Evolutionary conservation across 2,888 invertebrate species (phyloP), one percentile per base, ranked within the genome.

Genomic region (Suillia variegata): DNA sequence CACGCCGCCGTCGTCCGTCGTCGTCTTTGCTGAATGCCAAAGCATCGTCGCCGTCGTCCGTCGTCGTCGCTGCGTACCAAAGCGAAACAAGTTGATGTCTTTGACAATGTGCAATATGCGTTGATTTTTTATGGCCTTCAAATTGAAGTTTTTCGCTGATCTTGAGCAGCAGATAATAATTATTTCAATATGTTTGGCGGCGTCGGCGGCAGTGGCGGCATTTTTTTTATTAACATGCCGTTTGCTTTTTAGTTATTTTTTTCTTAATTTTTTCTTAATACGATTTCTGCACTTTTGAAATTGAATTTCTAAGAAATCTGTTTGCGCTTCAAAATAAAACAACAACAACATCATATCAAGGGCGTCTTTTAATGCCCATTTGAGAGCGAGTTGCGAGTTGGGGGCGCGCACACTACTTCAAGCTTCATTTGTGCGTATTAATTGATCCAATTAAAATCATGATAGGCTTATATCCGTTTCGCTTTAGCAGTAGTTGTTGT

Each of bases 121-220:
- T 76, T 77, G 77, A 77, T 76, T 75, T 75, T 75, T 72, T 76
- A 77, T 76, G 76, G 77, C 76, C 77, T 77, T 77, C 76, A 77
- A 76, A 73, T 71, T 71, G 70, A 70, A 67, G 71, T 68, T 69
- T 62, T 64, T n/a, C n/a, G 66, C 64, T 70, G 75, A 77, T 76
- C 77, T 71, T 70, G 58, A 73, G 71, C 75, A 74, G 74, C 69
- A 77, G 76, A 77, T 77, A 77, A 78, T 76, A 77, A 77, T 77
- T 77, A 77, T 77, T 77, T 78, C 78, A 77, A 78, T 77, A 75
- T 78, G 76, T 76, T 45, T 45, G 38, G 38, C 15, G 38, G 15
- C n/a, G 38, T 10, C 15, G 38, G 38, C n/a, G 38, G n/a, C 15
- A n/a, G 38, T 38, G 38, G 38, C 54, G 58, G 54, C 58, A 22